phyloP scores from a whole-genome alignment of 2,888 invertebrate genomes.

The Byasa hedistus region DNA sequence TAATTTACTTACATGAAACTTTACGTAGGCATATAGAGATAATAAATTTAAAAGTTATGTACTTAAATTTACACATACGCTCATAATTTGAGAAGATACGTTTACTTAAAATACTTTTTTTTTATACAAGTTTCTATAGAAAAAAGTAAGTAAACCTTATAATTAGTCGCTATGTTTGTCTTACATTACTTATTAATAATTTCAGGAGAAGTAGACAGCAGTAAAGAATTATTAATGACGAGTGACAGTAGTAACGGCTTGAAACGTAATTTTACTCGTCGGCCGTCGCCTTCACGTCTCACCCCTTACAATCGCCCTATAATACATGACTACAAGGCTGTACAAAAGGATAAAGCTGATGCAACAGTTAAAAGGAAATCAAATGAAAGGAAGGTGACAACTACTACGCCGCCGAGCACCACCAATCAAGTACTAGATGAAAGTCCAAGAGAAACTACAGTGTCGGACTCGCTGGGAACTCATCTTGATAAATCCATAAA shows the following conservation, averaged over 20 bases:
- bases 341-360: slow-evolving; percentile 23
- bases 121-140: too few relatives aligned
- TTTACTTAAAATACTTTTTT: too few relatives aligned
- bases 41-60: too few relatives aligned
- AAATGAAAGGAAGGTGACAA: slow-evolving; percentile 15
- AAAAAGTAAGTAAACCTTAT: background rate
- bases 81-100: too few relatives aligned
- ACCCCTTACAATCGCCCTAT: slow-evolving; percentile 53
- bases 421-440: slow-evolving; percentile 13
- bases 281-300: slow-evolving; percentile 59
- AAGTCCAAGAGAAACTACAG: background rate
- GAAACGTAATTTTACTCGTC: slow-evolving; percentile 62
- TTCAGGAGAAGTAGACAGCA: slow-evolving; percentile 79
- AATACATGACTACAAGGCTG: slow-evolving; percentile 33
- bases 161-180: background rate
- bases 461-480: slow-evolving; percentile 32
- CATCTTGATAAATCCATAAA: slow-evolving; percentile 52
- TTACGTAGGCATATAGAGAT: too few relatives aligned
- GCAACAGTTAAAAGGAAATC: slow-evolving; percentile 13
- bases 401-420: slow-evolving; percentile 3
- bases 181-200: slow-evolving; percentile 9
- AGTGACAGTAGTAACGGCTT: slow-evolving; percentile 72
- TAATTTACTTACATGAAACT: too few relatives aligned
- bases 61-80: too few relatives aligned
- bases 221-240: slow-evolving; percentile 81